Base-by-base conservation (phyloP, 2,888 invertebrate species). In the Dusona sp. region DNA sequence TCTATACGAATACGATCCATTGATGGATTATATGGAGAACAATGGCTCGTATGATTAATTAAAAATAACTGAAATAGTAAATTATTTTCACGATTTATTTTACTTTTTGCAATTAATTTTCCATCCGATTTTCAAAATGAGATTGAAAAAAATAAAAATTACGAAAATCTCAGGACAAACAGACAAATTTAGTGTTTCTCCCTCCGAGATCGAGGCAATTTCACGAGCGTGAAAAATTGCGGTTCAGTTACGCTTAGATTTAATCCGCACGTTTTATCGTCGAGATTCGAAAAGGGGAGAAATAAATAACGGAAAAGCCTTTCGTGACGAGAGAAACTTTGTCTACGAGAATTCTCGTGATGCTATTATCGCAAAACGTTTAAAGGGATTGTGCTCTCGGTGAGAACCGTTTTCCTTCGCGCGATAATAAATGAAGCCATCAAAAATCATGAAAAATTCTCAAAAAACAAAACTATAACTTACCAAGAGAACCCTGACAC, bases 241-340 rank as follows among this genome's bases (percentile, higher is more conserved):
- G 48, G 36, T 25, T 22, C 33, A 11, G 42, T 42, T 42, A 25
- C 36, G 64, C 80, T 25, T 36, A 54, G 67, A 67, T 68, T 70
- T 77, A 77, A 83, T 70, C 83, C 82, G 33, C 19, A 45, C 48
- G 72, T 72, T 83, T 65, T 73, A 83, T 83, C 78, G 22, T 65
- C 70, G 73, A 73, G 19, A 45, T 22, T 65, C 51, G 22, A 78
- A 70, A 78, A 42, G 65, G 78, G 77, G 22, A 57, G 29, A 54
- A 25, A 68, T 38, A 13, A 61, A 61, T 68, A 65, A 38, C 25
- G 25, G 29, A 11, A 42, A n/a, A 57, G 38, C 68, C 72, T 48
- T 64, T 70, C 51, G 38, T 72, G 72, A 54, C 64, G 72, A 74
- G 33, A 33, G 77, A 42, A 42, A 78, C 73, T 73, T 65, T 72